These are phyloP conservation scores for Diglossa brunneiventris DNA, from an alignment of 2,113 vertebrate species.

Conservation along the genomic window DNA sequence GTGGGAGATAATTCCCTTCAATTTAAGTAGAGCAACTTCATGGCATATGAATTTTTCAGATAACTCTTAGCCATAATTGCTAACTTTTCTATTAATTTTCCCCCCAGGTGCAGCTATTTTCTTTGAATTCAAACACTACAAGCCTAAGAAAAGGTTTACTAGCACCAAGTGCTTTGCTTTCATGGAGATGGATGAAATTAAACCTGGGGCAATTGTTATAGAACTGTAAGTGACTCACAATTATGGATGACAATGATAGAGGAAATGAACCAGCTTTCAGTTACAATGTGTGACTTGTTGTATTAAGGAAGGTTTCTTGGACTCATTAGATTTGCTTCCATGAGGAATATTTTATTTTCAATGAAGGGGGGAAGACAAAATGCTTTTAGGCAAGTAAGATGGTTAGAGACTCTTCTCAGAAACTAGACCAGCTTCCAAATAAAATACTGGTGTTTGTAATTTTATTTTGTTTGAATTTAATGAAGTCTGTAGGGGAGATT, in stretches of 20 bases:
- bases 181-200: constrained; percentile 99
- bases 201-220: constrained; percentile 91
- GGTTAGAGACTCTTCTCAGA: not conserved
- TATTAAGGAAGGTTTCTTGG: not conserved
- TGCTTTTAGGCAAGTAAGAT: not conserved
- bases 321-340: not conserved
- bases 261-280: not conserved
- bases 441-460: not conserved
- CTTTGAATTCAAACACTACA: constrained; percentile 99
- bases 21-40: not conserved
- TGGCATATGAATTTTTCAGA: not conserved
- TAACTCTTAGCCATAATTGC: not conserved
- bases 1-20: not conserved
- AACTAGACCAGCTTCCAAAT: not conserved
- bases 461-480: not conserved
- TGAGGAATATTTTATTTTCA: not conserved
- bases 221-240: constrained; percentile 87
- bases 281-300: not conserved
- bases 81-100: not conserved
- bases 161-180: constrained; percentile 99
- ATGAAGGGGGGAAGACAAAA: not conserved
- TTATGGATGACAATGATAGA: not conserved
- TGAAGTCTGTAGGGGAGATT: not conserved
- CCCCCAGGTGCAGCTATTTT: constrained; percentile 93
- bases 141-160: constrained; percentile 97